Percentiles rank a stretch among this genome's conserved stretches.
Evolutionary conservation across 1,140 invertebrate species (phyloP).

Genomic region (Meteorus sp.): DNA sequence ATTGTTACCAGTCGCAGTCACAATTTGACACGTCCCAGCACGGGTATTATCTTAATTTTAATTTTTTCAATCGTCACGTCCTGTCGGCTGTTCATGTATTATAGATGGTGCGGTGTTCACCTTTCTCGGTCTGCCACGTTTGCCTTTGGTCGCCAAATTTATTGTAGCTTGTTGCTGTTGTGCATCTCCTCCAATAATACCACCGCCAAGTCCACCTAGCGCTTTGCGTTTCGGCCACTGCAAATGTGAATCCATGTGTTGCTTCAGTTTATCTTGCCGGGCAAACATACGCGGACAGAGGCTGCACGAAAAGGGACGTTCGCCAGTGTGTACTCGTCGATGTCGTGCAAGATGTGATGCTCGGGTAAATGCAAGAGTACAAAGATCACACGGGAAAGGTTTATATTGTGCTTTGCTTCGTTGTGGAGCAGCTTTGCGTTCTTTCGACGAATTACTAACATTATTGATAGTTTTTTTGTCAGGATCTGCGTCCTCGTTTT

Average conservation of each 20-base stretch:
- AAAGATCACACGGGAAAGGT: slow-evolving; percentile 59
- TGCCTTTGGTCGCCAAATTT: slow-evolving; percentile 35
- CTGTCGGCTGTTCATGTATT: slow-evolving; percentile 23
- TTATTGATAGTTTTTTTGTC: slow-evolving; percentile 15
- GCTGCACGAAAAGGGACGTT: slow-evolving; percentile 62
- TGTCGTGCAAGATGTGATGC: slow-evolving; percentile 78
- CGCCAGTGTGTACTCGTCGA: slow-evolving; percentile 66
- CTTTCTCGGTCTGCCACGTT: slow-evolving; percentile 52
- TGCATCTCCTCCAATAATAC: too few relatives aligned
- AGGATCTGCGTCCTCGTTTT: slow-evolving; percentile 28
- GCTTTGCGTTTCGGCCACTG: slow-evolving; percentile 48
- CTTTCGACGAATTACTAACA: slow-evolving; percentile 24
- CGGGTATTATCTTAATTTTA: too few relatives aligned
- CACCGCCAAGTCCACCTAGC: slow-evolving; percentile 26
- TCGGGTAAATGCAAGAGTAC: slow-evolving; percentile 60
- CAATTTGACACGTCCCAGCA: slow-evolving; percentile 22
- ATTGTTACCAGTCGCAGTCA: slow-evolving; percentile 23
- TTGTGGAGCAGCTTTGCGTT: slow-evolving; percentile 29
- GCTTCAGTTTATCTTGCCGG: slow-evolving; percentile 61
- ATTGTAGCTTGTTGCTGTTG: slow-evolving; percentile 10
- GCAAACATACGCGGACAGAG: slow-evolving; percentile 71
- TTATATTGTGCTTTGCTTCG: slow-evolving; percentile 46
- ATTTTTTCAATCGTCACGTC: slow-evolving; percentile 27
- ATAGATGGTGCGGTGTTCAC: slow-evolving; percentile 32
- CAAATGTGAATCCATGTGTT: slow-evolving; percentile 60